Base-by-base conservation (phyloP, 2,113 vertebrate genomes). In the Mus spicilegus region DNA sequence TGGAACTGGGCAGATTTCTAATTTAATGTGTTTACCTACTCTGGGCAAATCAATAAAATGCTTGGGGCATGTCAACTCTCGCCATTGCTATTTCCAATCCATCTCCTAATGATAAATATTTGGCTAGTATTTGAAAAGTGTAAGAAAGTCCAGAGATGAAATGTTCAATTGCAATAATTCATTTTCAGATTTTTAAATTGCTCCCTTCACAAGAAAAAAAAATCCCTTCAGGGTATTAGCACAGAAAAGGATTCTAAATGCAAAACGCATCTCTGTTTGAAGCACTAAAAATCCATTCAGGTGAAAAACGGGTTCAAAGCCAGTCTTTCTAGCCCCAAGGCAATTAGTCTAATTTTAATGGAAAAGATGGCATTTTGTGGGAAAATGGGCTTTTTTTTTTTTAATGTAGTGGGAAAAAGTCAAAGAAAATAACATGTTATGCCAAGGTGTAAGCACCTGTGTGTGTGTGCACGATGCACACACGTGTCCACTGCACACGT, bases 21-120 rank as follows among this genome's bases (percentile, higher is more conserved):
- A 78, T 80, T 89, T 94, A 77, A 95, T 87, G 5, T 72, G 77
- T 93, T 97, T 95, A 80, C 72, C 39, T 75, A 78, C 61, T 96
- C 17, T 0, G 1, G 63, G 54, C 58, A 75, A 90, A 91, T 95
- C 97, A 91, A 36, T 96, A 89, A 96, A 92, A 89, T 70, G 76
- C 87, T 81, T 87, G 78, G 73, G 56, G 96, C 69, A 30, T 42
- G 85, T 93, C 42, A 78, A 92, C 89, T 77, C 56, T 94, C 65
- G 26, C 49, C 28, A 5, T 89, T 61, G 82, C 73, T 95, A 26
- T 89, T 95, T 93, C 76, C 39, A 96, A 0, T n/a, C 28, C 86
- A 46, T 67, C 36, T 89, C 88, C 77, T 3, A 70, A 87, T 88
- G 88, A 90, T 76, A 97, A 97, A 77, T 90, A 93, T 87, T 84